Percentiles rank a stretch among this genome's conserved stretches.
Conservation (phyloP, 2,797 vertebrate species). For the Pangasius krempfi region DNA sequence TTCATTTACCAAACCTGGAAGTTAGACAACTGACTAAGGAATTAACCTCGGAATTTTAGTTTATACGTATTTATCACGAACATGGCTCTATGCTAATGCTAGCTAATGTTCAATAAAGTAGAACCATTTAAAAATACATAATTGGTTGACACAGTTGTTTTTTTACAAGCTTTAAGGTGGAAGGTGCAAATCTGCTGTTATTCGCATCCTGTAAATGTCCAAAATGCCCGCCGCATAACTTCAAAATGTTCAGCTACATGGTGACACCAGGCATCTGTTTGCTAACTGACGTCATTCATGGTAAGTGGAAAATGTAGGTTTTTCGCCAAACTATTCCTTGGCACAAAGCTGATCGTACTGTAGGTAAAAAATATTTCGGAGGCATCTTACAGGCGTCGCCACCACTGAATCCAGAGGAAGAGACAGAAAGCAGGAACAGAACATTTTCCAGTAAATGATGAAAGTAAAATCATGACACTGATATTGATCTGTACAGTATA, state of each 20-base stretch:
- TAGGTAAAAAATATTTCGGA: conserved; percentile 39
- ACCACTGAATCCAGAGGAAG: conserved; percentile 12
- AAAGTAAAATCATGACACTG: conserved; percentile 39
- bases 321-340: conserved; percentile 9
- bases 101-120: not conserved
- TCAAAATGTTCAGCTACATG: not conserved
- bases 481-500: conserved; percentile 38
- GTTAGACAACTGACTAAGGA: not conserved
- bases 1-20: too few species aligned
- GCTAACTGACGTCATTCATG: not conserved
- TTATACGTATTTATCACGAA: not conserved
- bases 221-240: not conserved
- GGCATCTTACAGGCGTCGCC: conserved; percentile 44
- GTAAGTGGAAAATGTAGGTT: not conserved
- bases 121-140: not conserved
- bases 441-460: not conserved
- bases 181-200: not conserved
- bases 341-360: conserved; percentile 46
- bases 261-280: not conserved
- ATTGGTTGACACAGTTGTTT: not conserved
- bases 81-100: not conserved
- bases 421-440: not conserved
- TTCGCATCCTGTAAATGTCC: too few species aligned
- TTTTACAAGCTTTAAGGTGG: not conserved
- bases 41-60: not conserved